Evolutionary conservation across 1,140 invertebrate genomes (phyloP).

Genomic region (Holotrichia oblita): DNA sequence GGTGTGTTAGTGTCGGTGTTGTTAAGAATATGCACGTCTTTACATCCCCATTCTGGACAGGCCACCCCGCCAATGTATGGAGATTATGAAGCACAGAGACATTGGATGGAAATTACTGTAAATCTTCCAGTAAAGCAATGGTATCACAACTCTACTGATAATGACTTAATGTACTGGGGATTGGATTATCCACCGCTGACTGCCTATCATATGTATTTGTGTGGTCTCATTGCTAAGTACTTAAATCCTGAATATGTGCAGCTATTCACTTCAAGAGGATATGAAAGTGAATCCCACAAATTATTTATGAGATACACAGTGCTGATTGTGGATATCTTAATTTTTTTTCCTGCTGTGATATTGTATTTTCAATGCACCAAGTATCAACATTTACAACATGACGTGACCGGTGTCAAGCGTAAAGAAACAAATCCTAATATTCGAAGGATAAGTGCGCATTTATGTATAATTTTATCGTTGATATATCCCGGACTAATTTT

Average conservation of each 20-base stretch:
- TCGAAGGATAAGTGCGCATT: constrained; percentile 56
- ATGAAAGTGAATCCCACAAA: constrained; percentile 86
- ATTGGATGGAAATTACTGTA: constrained; percentile 98
- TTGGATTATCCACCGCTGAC: constrained; percentile 98
- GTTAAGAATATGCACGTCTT: constrained; percentile 77
- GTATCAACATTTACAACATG: constrained; percentile 38
- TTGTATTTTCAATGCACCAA: constrained; percentile 60
- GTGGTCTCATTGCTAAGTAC: constrained; percentile 75
- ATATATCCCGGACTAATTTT: constrained; percentile 92
- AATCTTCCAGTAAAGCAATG: constrained; percentile 83
- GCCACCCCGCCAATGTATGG: constrained; percentile 92
- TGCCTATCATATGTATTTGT: constrained; percentile 93
- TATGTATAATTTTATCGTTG: constrained; percentile 68
- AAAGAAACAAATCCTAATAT: constrained; percentile 50
- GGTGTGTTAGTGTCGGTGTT: constrained; percentile 69
- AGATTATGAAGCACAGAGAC: constrained; percentile 98
- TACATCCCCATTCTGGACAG: constrained; percentile 85
- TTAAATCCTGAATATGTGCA: constrained; percentile 78
- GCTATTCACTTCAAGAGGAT: constrained; percentile 85
- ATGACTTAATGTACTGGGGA: constrained; percentile 98
- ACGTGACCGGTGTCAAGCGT: constrained; percentile 33
- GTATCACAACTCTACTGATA: constrained; percentile 89
- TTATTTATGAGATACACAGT: constrained; percentile 94
- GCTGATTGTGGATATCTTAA: constrained; percentile 78
- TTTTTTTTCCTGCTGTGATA: constrained; percentile 79